Base-by-base conservation (phyloP, 2,888 invertebrate genomes). In the Brenthis ino region DNA sequence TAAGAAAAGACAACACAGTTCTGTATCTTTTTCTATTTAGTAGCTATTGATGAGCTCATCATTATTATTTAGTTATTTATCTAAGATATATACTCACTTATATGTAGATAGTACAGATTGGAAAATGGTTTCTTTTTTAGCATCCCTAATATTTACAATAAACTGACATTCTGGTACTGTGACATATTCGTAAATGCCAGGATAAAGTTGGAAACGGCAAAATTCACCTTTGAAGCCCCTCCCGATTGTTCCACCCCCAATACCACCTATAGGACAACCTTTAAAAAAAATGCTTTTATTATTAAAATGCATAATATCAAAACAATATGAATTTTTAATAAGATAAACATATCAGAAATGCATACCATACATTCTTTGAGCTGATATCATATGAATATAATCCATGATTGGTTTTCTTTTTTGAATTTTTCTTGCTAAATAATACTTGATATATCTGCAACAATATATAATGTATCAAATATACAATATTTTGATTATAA, bases 191-290 rank as follows among this genome's bases (percentile, higher is more conserved):
- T 98, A 98, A 70, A 97, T 93, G 61, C 98, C 98, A 0, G 99
- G 99, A 72, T 95, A 95, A 82, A 99, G 93, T 85, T 98, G 97
- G 85, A 95, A 99, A 67, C 98, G 95, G 85, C 98, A 98, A 89
- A 99, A 99, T 88, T 98, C 98, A 20, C 99, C 99, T 80, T 95
- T 95, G 87, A 95, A 99, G 5, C 98, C 98, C 65, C 98, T 94
- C 3, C 98, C 98, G 78, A 99, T 98, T 0, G 96, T 95, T 14
- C 93, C 93, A 64, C 92, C 91, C 60, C 93, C 93, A 61, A 93
- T 93, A n/a, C 93, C 93, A 53, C 93, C 93, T 72, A 93, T 88
- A 13, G 93, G 93, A 79, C 93, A 93, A 69, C 97, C 97, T 97
- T 77, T 50, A 64, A 73, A 33, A 43, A 57, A n/a, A 24, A 56